Conservation (phyloP, 1,140 invertebrate species). For the Nilaparvata lugens region DNA sequence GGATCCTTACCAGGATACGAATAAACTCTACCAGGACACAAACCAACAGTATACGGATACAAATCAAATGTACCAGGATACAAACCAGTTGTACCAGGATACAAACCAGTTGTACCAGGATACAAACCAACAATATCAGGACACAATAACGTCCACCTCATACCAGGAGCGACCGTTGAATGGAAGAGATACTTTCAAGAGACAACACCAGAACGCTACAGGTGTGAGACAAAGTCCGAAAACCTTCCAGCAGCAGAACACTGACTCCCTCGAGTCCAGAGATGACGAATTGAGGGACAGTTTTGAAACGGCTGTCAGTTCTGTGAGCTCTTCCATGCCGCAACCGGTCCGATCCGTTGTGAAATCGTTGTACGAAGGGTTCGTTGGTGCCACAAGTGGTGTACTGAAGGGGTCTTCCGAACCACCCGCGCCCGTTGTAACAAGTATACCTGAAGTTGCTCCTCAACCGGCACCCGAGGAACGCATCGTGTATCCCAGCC, state of each 20-base stretch:
- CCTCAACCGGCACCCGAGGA: neutral
- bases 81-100: conserved; percentile 38
- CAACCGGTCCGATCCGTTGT: neutral
- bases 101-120: conserved; percentile 39
- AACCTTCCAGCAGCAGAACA: conserved; percentile 37
- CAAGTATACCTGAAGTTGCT: neutral
- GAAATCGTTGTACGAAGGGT: neutral
- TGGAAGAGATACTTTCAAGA: conserved; percentile 23
- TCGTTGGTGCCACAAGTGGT: neutral
- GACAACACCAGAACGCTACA: conserved; percentile 20
- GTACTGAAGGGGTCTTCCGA: neutral
- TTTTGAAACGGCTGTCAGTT: conserved; percentile 49
- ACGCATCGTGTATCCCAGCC: neutral
- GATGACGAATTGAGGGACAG: conserved; percentile 48
- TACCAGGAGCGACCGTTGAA: conserved; percentile 3
- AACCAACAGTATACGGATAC: conserved; percentile 24
- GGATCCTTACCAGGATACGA: conserved; percentile 14
- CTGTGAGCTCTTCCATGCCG: conserved; percentile 35
- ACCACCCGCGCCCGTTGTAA: too few species aligned
- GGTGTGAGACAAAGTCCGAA: conserved; percentile 14
- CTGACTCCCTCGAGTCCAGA: conserved; percentile 44
- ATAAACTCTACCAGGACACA: conserved; percentile 29
- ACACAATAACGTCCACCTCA: conserved; percentile 26
- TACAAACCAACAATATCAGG: conserved; percentile 17
- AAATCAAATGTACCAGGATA: conserved; percentile 37